phyloP scores from a whole-genome alignment of 1,140 invertebrate species.

The Heliconius eleuchia region DNA sequence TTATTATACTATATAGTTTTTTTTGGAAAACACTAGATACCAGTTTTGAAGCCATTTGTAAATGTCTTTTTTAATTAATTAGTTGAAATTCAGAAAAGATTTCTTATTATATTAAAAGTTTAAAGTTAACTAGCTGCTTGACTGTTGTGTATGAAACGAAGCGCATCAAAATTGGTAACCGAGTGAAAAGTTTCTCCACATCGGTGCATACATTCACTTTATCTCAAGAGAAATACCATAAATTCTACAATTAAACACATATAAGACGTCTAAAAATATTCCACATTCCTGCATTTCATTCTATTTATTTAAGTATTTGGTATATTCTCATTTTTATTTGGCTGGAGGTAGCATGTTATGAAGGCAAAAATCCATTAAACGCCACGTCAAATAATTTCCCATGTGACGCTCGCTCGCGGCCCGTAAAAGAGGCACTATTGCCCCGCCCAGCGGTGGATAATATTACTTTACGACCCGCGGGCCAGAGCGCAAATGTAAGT shows the following conservation, averaged over 20 bases:
- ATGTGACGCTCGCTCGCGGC: conserved; percentile 77
- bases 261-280: conserved; percentile 25
- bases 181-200: not conserved
- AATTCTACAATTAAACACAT: not conserved
- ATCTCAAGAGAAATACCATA: not conserved
- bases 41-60: not conserved
- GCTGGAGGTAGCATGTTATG: conserved; percentile 76
- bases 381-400: conserved; percentile 81
- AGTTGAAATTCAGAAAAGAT: too few relatives aligned
- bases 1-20: not conserved
- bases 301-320: conserved; percentile 48
- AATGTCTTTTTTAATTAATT: too few relatives aligned
- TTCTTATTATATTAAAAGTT: too few relatives aligned
- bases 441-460: conserved; percentile 74
- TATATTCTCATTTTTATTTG: conserved; percentile 66
- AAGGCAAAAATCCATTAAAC: conserved; percentile 81
- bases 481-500: conserved; percentile 72
- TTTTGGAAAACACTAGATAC: not conserved
- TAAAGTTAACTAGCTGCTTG: not conserved
- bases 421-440: conserved; percentile 80
- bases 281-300: conserved; percentile 23
- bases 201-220: not conserved
- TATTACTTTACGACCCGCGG: conserved; percentile 78
- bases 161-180: not conserved
- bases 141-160: not conserved